Base-by-base conservation (phyloP, 2,797 vertebrate species). In the Cyclopterus lumpus region DNA sequence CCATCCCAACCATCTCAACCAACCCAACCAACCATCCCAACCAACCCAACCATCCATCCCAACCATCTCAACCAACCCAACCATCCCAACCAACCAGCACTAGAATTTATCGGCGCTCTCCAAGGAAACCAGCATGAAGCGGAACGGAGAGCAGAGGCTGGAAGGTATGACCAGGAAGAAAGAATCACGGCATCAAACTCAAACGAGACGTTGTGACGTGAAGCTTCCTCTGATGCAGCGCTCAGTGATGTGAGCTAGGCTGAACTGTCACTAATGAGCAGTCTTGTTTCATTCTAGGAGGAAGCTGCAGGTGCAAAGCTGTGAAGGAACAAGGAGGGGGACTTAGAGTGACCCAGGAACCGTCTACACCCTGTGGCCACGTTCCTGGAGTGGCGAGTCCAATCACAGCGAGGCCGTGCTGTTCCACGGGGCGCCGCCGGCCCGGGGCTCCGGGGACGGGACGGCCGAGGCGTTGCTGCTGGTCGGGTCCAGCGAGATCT, bases 371-470 rank as follows among this genome's bases (percentile, higher is more conserved):
- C 38, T 38, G 38, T 38, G 38, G 38, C 12, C 38, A 11, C 10
- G 10, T 38, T 38, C 38, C 38, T 28, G 26, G 26, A 28, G 26
- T 26, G 26, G 26, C 2, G n/a, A n/a, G n/a, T n/a, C n/a, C n/a
- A n/a, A 30, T 30, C 32, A 32, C 32, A 32, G 30, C 30, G 5
- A 5, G 30, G 30, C 30, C 30, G 30, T 4, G 30, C 30, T 30
- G 30, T 28, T 28, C 26, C 26, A 28, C 26, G 26, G 26, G 26
- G 26, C 26, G 26, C 26, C 26, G 26, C 26, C 26, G 48, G 32
- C 67, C 61, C 72, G 82, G 16, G 69, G 72, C 53, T 85, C 86
- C 75, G 75, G 49, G 6, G 89, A 86, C 0, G 82, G 86, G 46
- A 61, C 69, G 44, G 18, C 6, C 46, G 88, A 75, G 8, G 80